These are phyloP conservation scores for Dasypolia templi DNA, from an alignment of 2,888 invertebrate genomes.

Conservation along the genomic window DNA sequence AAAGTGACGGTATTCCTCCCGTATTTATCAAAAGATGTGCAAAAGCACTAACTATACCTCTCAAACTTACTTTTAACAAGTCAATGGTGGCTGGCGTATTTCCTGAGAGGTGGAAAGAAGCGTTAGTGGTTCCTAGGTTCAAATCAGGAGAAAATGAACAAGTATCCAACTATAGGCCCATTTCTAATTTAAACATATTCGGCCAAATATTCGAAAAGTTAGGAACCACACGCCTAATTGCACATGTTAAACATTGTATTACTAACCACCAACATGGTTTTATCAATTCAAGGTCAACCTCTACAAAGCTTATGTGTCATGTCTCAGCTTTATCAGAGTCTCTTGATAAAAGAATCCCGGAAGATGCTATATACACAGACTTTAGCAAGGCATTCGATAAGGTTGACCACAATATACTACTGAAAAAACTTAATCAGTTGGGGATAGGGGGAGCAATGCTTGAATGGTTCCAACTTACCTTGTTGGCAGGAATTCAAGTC, in stretches of 20 bases:
- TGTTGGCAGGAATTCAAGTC: background rate
- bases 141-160: constrained; percentile 9
- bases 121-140: background rate
- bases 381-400: background rate
- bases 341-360: background rate
- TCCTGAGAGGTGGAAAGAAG: too few relatives aligned
- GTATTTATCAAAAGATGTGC: too few relatives aligned
- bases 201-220: constrained; percentile 8
- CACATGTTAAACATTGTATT: background rate
- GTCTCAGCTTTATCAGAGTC: constrained; percentile 2
- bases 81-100: too few relatives aligned
- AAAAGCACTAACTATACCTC: too few relatives aligned
- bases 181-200: constrained; percentile 7
- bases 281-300: constrained; percentile 6
- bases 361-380: background rate
- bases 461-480: background rate
- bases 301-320: background rate
- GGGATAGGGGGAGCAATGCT: background rate
- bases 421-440: background rate
- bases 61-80: too few relatives aligned
- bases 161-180: constrained; percentile 3
- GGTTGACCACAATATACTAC: background rate
- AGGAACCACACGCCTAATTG: background rate
- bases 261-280: background rate
- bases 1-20: too few relatives aligned